Conservation (phyloP, 1,140 invertebrate species). For the Drosophila nasuta region DNA sequence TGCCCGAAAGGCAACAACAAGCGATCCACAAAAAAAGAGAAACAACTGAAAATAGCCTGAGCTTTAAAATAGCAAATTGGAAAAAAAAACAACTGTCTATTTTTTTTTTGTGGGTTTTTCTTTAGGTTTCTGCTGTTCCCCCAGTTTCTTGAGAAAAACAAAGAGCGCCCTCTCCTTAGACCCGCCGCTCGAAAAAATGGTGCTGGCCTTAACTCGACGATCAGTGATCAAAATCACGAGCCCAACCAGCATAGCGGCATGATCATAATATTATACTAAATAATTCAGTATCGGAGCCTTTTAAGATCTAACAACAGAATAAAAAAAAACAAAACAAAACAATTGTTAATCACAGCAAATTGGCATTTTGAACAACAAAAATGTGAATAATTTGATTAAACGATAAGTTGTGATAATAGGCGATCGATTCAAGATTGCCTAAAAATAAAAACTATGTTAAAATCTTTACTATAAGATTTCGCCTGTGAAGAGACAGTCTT, state of each 20-base stretch:
- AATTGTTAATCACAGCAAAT: not conserved
- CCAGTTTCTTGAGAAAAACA: not conserved
- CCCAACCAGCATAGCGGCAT: not conserved
- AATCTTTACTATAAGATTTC: too few species aligned
- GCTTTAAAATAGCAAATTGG: not conserved
- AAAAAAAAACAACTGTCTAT: not conserved
- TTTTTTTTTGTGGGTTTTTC: too few species aligned
- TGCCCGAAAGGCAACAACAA: slow-evolving; percentile 37
- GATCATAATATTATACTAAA: not conserved
- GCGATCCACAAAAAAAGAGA: slow-evolving; percentile 17
- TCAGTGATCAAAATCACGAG: not conserved
- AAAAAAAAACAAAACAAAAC: not conserved
- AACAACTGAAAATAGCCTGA: slow-evolving; percentile 12
- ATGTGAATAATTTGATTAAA: not conserved
- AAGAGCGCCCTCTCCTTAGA: not conserved
- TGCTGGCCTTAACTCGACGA: not conserved
- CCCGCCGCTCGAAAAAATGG: not conserved
- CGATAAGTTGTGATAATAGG: too few species aligned
- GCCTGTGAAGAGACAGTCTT: too few species aligned
- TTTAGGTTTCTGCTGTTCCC: not conserved
- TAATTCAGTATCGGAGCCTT: not conserved
- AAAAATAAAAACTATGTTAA: too few species aligned
- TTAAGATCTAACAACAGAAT: not conserved
- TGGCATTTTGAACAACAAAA: too few species aligned
- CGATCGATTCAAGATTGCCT: not conserved